phyloP scores from a whole-genome alignment of 2,113 vertebrate genomes.

The Herpetotheres cachinnans region DNA sequence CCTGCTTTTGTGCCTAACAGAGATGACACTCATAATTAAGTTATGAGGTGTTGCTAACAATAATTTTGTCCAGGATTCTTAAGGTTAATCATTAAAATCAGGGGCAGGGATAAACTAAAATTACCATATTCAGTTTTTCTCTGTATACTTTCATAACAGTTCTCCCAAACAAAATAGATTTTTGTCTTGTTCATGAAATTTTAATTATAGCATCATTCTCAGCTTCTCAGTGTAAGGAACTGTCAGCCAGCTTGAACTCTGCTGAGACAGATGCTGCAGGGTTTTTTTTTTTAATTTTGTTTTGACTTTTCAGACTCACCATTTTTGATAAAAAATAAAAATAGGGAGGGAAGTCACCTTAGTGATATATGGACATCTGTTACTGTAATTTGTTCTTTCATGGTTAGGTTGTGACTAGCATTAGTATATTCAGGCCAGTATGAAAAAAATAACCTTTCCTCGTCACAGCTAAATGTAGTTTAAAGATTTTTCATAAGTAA shows the following conservation, averaged over 20 bases:
- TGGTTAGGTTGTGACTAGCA: constrained; percentile 46
- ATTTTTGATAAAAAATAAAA: constrained; percentile 54
- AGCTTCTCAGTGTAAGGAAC: constrained; percentile 44
- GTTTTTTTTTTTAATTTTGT: constrained; percentile 2
- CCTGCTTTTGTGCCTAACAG: not conserved
- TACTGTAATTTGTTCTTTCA: constrained; percentile 59
- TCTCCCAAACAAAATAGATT: constrained; percentile 50
- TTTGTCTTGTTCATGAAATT: constrained; percentile 58
- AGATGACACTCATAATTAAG: constrained; percentile 24
- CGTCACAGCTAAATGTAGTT: not conserved
- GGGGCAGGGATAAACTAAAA: not conserved
- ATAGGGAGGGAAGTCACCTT: constrained; percentile 49
- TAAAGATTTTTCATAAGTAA: not conserved
- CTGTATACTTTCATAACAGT: constrained; percentile 3
- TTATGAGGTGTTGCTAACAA: constrained; percentile 27
- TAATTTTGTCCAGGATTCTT: constrained; percentile 26
- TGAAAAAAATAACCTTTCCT: not conserved
- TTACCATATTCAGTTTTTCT: constrained; percentile 10
- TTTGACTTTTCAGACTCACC: constrained; percentile 51
- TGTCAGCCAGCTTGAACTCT: constrained; percentile 67
- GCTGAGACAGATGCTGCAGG: constrained; percentile 57
- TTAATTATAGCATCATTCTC: constrained; percentile 60
- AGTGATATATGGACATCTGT: constrained; percentile 60
- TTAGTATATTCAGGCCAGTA: constrained; percentile 8
- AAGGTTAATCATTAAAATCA: constrained; percentile 18